A percentile compares a stretch with the other conserved stretches of the same genome.
Evolutionary conservation across 2,888 invertebrate species (phyloP).

Genomic region (Anoplius nigerrimus): DNA sequence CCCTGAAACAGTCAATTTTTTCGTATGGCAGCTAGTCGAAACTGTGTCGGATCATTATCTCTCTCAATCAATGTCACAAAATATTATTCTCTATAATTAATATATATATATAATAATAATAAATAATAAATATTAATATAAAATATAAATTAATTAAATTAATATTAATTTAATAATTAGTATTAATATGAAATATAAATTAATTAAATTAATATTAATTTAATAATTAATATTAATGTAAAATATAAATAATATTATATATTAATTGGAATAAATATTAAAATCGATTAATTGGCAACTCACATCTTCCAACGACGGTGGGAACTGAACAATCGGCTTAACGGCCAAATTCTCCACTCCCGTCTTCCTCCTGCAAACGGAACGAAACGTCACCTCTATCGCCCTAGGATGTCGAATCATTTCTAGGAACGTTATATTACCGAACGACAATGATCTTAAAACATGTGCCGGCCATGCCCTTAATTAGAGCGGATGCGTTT

Average conservation of each 20-base stretch:
- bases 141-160: too few species aligned
- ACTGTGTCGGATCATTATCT: too few species aligned
- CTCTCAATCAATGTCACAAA: too few species aligned
- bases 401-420: neutral
- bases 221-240: neutral
- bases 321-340: slow-evolving; percentile 91
- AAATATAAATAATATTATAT: neutral
- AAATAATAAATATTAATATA: neutral
- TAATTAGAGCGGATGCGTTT: slow-evolving; percentile 97
- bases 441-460: slow-evolving; percentile 92
- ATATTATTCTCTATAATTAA: neutral
- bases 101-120: neutral
- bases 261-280: neutral
- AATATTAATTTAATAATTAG: too few species aligned
- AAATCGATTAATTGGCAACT: neutral
- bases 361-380: slow-evolving; percentile 79
- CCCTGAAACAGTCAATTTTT: slow-evolving; percentile 33
- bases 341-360: slow-evolving; percentile 91
- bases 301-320: slow-evolving; percentile 85
- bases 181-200: too few species aligned
- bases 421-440: slow-evolving; percentile 75
- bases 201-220: neutral
- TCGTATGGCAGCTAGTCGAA: too few species aligned
- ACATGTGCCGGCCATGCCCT: slow-evolving; percentile 87
- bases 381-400: neutral